These are phyloP conservation scores for Suillia variegata DNA, from an alignment of 2,888 invertebrate species.

Conservation along the genomic window DNA sequence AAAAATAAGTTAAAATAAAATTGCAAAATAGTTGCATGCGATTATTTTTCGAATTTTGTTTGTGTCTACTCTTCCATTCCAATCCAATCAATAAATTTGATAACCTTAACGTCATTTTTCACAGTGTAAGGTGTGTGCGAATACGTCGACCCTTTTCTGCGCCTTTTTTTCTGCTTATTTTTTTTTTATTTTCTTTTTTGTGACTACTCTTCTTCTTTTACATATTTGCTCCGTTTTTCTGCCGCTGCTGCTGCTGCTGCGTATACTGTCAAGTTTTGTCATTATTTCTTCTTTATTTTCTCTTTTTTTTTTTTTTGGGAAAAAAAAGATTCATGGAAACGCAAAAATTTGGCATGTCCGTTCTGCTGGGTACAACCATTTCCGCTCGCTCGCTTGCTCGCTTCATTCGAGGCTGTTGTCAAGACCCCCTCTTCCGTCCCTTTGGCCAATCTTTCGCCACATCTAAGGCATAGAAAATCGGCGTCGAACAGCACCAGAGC, in stretches of 20 bases:
- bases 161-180: background rate
- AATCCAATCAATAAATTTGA: conserved; percentile 18
- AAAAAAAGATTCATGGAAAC: background rate
- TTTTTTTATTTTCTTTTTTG: background rate
- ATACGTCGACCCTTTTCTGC: conserved; percentile 17
- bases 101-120: too few relatives aligned
- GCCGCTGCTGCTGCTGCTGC: conserved; percentile 36
- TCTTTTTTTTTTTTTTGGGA: conserved; percentile 26
- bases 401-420: conserved; percentile 3
- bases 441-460: too few relatives aligned
- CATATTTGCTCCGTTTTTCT: conserved; percentile 4
- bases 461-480: too few relatives aligned
- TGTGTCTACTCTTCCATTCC: too few relatives aligned
- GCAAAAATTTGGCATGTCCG: conserved; percentile 4
- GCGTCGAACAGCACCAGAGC: background rate
- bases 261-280: conserved; percentile 47
- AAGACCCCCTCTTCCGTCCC: too few relatives aligned
- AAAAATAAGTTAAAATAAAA: too few relatives aligned
- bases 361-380: background rate
- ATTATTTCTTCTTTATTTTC: conserved; percentile 30
- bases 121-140: too few relatives aligned
- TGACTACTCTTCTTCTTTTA: too few relatives aligned
- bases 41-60: too few relatives aligned
- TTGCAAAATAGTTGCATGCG: too few relatives aligned
- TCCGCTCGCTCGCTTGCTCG: too few relatives aligned